These are phyloP conservation scores for Phyllopteryx taeniolatus DNA, from an alignment of 2,113 vertebrate species.

Conservation along the genomic window DNA sequence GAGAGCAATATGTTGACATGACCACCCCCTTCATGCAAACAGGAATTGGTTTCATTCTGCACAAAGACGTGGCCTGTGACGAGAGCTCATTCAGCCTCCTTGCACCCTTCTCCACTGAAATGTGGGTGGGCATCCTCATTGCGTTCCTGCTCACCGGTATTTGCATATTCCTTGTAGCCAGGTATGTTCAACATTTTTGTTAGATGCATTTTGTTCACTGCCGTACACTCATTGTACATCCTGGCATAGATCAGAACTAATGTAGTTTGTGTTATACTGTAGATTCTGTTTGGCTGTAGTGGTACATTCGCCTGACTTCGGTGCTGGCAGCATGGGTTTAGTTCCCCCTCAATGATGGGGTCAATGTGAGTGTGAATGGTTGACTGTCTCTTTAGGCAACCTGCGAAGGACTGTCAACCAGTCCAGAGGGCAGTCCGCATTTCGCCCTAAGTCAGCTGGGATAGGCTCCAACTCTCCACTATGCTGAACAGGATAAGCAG, in stretches of 20 bases:
- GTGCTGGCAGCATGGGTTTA: no score
- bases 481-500: no score
- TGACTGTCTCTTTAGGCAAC: no score
- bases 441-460: no score
- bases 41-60: constrained; percentile 81
- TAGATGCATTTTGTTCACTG: neutral
- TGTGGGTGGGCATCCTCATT: constrained; percentile 80
- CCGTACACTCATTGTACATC: neutral
- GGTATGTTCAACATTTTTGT: constrained; percentile 59
- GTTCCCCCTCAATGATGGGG: no score
- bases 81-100: constrained; percentile 78
- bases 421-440: no score
- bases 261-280: neutral
- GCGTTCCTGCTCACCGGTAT: constrained; percentile 81
- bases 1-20: constrained; percentile 81
- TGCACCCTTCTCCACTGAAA: constrained; percentile 81
- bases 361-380: no score
- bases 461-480: no score
- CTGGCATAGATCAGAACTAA: neutral
- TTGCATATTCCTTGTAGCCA: constrained; percentile 82
- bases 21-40: constrained; percentile 85
- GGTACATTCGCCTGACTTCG: neutral
- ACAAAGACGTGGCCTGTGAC: constrained; percentile 59
- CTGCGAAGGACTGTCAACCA: no score
- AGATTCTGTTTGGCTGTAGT: no score